Evolutionary conservation across 2,888 invertebrate species (phyloP).

Genomic region (Himalopsyche tibetana): DNA sequence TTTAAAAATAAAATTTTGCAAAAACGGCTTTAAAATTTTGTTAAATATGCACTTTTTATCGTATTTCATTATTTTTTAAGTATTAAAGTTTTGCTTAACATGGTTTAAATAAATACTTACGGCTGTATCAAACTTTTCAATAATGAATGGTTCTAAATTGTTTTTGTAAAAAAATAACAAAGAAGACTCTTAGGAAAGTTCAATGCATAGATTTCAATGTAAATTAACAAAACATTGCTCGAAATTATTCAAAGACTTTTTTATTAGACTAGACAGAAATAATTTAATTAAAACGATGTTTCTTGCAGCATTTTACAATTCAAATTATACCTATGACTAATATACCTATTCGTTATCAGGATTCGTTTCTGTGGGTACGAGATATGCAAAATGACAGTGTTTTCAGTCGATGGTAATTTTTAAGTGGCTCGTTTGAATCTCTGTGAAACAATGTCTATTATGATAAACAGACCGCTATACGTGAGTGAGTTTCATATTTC

Average conservation of each 20-base stretch:
- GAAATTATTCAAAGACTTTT: not conserved
- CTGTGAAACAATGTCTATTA: slow-evolving; percentile 26
- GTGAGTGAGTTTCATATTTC: slow-evolving; percentile 7
- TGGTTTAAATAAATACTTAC: too few species aligned
- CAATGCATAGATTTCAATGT: not conserved
- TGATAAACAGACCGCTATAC: slow-evolving; percentile 10
- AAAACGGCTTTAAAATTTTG: too few species aligned
- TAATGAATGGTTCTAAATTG: too few species aligned
- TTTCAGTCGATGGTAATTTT: slow-evolving; percentile 14
- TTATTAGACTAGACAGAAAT: slow-evolving; percentile 8
- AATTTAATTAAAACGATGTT: slow-evolving; percentile 7
- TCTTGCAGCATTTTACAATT: not conserved
- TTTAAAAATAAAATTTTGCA: too few species aligned
- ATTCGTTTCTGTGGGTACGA: not conserved
- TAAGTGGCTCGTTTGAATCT: slow-evolving; percentile 15
- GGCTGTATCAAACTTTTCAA: too few species aligned
- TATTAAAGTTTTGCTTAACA: too few species aligned
- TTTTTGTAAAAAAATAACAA: too few species aligned
- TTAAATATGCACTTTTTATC: too few species aligned
- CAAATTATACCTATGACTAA: not conserved
- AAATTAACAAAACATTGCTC: not conserved
- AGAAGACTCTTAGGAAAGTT: too few species aligned
- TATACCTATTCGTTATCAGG: not conserved
- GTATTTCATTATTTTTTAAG: too few species aligned
- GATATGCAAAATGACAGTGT: not conserved